These are phyloP conservation scores for Cephus rjabovi DNA, from an alignment of 2,888 invertebrate species.

Conservation along the genomic window DNA sequence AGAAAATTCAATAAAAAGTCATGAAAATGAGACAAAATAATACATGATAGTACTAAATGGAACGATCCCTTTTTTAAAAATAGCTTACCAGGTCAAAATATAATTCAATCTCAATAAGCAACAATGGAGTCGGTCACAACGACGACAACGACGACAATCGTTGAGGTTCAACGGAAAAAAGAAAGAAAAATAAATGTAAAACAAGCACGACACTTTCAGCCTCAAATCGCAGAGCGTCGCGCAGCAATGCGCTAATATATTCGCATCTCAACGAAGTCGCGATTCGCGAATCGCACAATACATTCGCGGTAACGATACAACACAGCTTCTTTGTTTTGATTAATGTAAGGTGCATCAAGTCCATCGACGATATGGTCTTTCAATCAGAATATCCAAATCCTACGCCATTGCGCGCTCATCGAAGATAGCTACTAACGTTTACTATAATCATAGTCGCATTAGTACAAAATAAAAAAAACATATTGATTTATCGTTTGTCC, in stretches of 20 bases:
- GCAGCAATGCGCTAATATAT: neutral
- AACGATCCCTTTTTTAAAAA: slow-evolving; percentile 16
- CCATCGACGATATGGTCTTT: slow-evolving; percentile 37
- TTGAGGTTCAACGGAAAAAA: neutral
- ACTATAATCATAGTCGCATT: neutral
- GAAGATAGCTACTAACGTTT: neutral
- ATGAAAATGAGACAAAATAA: neutral
- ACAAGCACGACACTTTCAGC: neutral
- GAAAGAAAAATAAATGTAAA: neutral
- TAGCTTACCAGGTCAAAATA: slow-evolving; percentile 28
- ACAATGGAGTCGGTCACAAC: slow-evolving; percentile 21
- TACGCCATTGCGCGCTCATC: slow-evolving; percentile 33
- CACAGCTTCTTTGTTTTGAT: slow-evolving; percentile 26
- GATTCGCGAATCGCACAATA: neutral
- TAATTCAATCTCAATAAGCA: slow-evolving; percentile 21
- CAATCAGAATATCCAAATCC: slow-evolving; percentile 15
- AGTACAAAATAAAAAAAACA: neutral
- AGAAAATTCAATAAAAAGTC: neutral
- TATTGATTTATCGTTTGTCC: neutral
- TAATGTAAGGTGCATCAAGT: slow-evolving; percentile 34
- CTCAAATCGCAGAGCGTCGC: neutral
- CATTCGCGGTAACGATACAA: slow-evolving; percentile 5
- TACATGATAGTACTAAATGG: neutral
- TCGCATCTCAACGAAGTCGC: neutral
- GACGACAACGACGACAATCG: neutral